phyloP scores from a whole-genome alignment of 2,797 vertebrate species.

The Mormyrus proboscirostris region DNA sequence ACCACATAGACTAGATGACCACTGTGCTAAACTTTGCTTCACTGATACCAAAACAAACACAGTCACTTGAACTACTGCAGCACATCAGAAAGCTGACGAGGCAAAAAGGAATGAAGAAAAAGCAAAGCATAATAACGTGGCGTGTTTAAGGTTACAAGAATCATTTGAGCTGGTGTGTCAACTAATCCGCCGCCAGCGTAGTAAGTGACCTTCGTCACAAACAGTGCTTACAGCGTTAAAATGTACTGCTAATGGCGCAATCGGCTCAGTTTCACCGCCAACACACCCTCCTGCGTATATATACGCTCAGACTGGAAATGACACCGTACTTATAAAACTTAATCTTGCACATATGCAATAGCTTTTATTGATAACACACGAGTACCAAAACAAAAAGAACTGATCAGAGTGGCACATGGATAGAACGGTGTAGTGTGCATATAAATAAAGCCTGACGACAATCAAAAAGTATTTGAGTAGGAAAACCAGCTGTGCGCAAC shows the following conservation, averaged over 20 bases:
- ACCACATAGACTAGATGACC: not conserved
- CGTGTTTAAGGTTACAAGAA: not conserved
- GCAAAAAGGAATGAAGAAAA: not conserved
- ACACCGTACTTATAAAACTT: not conserved
- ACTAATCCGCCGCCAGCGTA: not conserved
- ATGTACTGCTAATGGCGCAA: not conserved
- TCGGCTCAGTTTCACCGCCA: not conserved
- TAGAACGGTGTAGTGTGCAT: not conserved
- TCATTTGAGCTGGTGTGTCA: not conserved
- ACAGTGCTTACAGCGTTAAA: not conserved
- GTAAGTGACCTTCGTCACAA: not conserved
- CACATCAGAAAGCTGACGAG: not conserved
- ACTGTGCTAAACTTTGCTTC: not conserved
- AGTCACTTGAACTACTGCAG: not conserved
- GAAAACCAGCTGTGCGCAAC: not conserved
- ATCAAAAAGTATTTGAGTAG: not conserved
- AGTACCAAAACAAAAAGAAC: not conserved
- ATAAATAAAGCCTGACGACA: not conserved
- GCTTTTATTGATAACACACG: not conserved
- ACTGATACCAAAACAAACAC: not conserved
- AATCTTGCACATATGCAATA: not conserved
- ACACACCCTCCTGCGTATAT: not conserved
- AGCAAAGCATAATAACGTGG: not conserved
- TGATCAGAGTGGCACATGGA: not conserved
- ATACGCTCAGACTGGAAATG: not conserved